Evolutionary conservation across 2,797 vertebrate species (phyloP), one percentile per base, ranked within the genome.

Genomic region (Denticeps clupeoides): DNA sequence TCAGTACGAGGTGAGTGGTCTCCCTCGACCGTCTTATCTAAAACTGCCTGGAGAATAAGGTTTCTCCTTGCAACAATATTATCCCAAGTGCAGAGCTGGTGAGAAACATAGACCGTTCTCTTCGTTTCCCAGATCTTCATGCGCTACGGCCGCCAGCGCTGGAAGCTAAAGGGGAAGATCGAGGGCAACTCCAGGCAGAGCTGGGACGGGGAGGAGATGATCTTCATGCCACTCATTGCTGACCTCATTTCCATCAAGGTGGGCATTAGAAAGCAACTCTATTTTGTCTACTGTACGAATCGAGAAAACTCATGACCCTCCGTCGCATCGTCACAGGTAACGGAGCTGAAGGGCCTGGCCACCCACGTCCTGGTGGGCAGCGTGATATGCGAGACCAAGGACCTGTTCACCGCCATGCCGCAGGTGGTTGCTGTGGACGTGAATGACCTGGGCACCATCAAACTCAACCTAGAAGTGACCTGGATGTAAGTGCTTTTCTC

Each of bases 201-300:
- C 63, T 99, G 95, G 95, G 93, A 97, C 0, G 90, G 91, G 58
- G 93, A 98, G 28, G 91, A 97, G 64, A 92, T 87, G 72, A 68
- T 96, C 60, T 97, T 98, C 63, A 78, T 93, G 69, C 95, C 95
- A 5, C 86, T 97, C 56, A 87, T 98, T 56, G 78, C 82, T 1
- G 93, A 93, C 29, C 80, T 97, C 38, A 97, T 99, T 56, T 93
- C 90, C 71, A 97, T 99, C 72, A 99, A 98, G 90, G 95, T 97
- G 73, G 18, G 51, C 12, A 15, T 7, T 15, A 13, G 4, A n/a
- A n/a, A n/a, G n/a, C n/a, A n/a, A n/a, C n/a, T n/a, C n/a, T n/a
- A n/a, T n/a, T n/a, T n/a, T n/a, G n/a, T n/a, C n/a, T n/a, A n/a
- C n/a, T n/a, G n/a, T n/a, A n/a, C n/a, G n/a, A n/a, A n/a, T n/a